These are phyloP conservation scores for Ligdia adustata DNA, from an alignment of 2,888 invertebrate genomes.

Conservation along the genomic window DNA sequence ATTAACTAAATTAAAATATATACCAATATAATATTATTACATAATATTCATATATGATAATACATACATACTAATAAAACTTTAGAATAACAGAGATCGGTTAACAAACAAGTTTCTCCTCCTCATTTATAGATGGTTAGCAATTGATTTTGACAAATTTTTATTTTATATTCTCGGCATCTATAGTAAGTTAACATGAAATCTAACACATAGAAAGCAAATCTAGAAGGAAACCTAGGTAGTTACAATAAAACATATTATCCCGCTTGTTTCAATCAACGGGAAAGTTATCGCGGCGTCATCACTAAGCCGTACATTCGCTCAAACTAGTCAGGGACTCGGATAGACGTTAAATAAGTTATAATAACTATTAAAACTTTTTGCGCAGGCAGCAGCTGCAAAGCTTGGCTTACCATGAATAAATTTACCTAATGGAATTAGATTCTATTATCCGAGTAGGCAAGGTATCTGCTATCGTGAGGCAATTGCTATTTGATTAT, in stretches of 20 bases:
- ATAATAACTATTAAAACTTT: conserved; percentile 39
- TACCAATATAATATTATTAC: too few relatives aligned
- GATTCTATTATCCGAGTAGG: conserved; percentile 42
- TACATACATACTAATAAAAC: too few relatives aligned
- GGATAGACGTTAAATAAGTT: conserved; percentile 24
- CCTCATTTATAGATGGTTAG: too few relatives aligned
- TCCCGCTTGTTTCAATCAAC: conserved; percentile 14
- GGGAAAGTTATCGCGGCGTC: conserved; percentile 7
- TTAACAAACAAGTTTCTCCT: too few relatives aligned
- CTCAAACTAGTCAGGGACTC: conserved; percentile 7
- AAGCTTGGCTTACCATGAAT: conserved; percentile 45
- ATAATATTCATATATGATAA: too few relatives aligned
- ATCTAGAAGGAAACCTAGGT: neutral
- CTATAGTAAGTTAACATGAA: too few relatives aligned
- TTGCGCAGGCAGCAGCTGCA: conserved; percentile 38
- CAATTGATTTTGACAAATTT: too few relatives aligned
- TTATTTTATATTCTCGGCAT: too few relatives aligned
- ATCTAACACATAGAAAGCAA: neutral
- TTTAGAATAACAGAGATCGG: too few relatives aligned
- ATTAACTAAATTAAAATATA: too few relatives aligned
- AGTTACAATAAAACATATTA: conserved; percentile 12
- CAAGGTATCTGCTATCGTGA: conserved; percentile 14
- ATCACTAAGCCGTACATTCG: conserved; percentile 8
- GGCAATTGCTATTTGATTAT: conserved; percentile 24
- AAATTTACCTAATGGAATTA: conserved; percentile 51